A percentile compares a stretch with the other conserved stretches of the same genome.
Evolutionary conservation across 2,113 vertebrate genomes (phyloP).

Genomic region (Balaenoptera acutorostrata): DNA sequence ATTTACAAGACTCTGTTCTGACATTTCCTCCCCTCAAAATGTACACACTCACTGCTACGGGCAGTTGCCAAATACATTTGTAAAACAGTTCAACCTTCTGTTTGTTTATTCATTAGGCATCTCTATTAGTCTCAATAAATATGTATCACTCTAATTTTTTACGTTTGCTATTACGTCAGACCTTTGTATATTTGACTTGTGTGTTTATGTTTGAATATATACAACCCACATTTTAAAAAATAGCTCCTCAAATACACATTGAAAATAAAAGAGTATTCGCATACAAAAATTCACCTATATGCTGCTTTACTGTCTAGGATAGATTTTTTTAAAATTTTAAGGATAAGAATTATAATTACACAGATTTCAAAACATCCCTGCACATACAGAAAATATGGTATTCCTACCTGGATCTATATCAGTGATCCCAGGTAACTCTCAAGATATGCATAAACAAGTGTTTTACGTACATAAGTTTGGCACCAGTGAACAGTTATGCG

Average conservation of each 20-base stretch:
- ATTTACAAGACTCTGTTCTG: conserved; percentile 88
- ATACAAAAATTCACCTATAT: neutral
- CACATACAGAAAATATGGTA: neutral
- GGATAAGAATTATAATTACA: conserved; percentile 34
- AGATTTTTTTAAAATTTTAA: neutral
- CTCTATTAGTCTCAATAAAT: conserved; percentile 76
- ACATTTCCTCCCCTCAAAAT: conserved; percentile 82
- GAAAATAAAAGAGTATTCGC: conserved; percentile 31
- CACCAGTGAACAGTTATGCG: neutral
- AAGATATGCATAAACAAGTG: neutral
- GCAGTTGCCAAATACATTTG: conserved; percentile 76
- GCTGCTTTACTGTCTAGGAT: neutral
- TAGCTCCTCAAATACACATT: conserved; percentile 35
- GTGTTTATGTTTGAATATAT: conserved; percentile 12
- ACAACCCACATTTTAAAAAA: conserved; percentile 10
- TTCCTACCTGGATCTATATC: neutral
- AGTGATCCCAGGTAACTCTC: conserved; percentile 10
- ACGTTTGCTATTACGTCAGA: conserved; percentile 52
- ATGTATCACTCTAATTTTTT: conserved; percentile 66
- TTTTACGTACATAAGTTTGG: neutral
- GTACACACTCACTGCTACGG: conserved; percentile 74
- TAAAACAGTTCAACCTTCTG: conserved; percentile 66
- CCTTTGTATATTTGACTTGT: conserved; percentile 38
- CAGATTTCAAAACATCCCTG: conserved; percentile 41
- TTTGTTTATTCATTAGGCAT: conserved; percentile 80